Conservation (phyloP, 2,113 vertebrate genomes). For the Hyperopisus bebe region DNA sequence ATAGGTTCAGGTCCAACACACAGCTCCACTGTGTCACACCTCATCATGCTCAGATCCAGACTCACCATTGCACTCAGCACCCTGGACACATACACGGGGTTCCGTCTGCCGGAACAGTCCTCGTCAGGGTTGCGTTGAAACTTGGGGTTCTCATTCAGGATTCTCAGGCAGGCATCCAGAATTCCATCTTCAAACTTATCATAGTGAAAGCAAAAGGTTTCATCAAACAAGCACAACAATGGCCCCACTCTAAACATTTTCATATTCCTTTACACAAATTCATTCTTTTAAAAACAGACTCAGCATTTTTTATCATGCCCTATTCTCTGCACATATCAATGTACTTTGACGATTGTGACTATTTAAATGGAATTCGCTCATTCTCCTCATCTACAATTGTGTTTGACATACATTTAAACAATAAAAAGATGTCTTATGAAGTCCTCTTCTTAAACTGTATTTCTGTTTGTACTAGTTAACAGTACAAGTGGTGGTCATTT, state of each 20-base stretch:
- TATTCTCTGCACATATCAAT: background rate
- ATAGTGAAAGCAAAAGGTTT: background rate
- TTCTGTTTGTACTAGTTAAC: background rate
- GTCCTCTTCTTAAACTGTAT: background rate
- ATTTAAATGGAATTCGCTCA: background rate
- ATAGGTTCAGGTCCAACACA: background rate
- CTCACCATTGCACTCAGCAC: constrained; percentile 88
- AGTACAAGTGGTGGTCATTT: background rate
- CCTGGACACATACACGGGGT: constrained; percentile 73
- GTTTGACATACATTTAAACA: background rate
- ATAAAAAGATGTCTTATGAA: background rate
- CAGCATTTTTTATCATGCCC: background rate
- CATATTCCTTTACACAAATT: background rate
- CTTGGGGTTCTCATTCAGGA: constrained; percentile 81
- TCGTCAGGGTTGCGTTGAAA: constrained; percentile 59
- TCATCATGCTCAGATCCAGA: background rate
- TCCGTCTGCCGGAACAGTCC: constrained; percentile 71
- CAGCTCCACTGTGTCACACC: background rate
- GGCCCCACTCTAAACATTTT: background rate
- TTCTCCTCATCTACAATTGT: background rate
- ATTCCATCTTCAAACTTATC: constrained; percentile 78
- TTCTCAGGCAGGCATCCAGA: constrained; percentile 69
- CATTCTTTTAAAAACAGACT: background rate
- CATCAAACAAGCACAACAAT: constrained; percentile 6
- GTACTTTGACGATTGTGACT: background rate